phyloP scores from a whole-genome alignment of 2,888 invertebrate species.

The Meloe dianella region DNA sequence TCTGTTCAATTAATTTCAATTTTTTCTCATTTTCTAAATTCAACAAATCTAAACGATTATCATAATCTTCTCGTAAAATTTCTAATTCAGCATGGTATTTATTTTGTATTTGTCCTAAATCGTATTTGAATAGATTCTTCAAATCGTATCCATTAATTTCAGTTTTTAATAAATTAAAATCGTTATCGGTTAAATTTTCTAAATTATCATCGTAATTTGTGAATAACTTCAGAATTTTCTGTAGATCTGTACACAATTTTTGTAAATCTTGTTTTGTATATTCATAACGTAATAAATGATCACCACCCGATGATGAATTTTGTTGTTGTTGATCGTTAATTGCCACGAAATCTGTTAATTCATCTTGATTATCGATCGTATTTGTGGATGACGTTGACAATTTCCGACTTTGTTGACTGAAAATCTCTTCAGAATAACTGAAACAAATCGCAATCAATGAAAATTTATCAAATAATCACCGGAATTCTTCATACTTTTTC shows the following conservation, averaged over 20 bases:
- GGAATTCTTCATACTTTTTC: conserved; percentile 3
- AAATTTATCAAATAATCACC: too few species aligned
- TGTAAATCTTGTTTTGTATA: conserved; percentile 48
- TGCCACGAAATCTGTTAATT: conserved; percentile 56
- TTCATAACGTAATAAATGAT: conserved; percentile 32
- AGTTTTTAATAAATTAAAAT: conserved; percentile 42
- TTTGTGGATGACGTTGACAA: conserved; percentile 52
- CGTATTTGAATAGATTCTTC: conserved; percentile 46
- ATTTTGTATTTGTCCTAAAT: conserved; percentile 52
- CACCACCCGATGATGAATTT: conserved; percentile 42
- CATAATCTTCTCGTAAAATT: conserved; percentile 51
- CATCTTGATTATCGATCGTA: conserved; percentile 37
- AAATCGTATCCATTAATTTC: conserved; percentile 47
- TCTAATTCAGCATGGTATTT: conserved; percentile 60
- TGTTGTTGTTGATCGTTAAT: background rate
- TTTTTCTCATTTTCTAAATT: conserved; percentile 59
- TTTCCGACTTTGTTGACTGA: conserved; percentile 70
- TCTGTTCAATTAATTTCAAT: conserved; percentile 60
- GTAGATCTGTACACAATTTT: conserved; percentile 48
- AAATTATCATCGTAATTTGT: conserved; percentile 32
- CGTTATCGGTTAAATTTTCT: conserved; percentile 46
- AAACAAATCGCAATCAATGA: too few species aligned
- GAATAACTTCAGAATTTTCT: conserved; percentile 36
- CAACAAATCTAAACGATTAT: conserved; percentile 58
- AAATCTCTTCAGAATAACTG: conserved; percentile 71